phyloP scores from a whole-genome alignment of 2,797 vertebrate genomes.

The Microtus californicus region DNA sequence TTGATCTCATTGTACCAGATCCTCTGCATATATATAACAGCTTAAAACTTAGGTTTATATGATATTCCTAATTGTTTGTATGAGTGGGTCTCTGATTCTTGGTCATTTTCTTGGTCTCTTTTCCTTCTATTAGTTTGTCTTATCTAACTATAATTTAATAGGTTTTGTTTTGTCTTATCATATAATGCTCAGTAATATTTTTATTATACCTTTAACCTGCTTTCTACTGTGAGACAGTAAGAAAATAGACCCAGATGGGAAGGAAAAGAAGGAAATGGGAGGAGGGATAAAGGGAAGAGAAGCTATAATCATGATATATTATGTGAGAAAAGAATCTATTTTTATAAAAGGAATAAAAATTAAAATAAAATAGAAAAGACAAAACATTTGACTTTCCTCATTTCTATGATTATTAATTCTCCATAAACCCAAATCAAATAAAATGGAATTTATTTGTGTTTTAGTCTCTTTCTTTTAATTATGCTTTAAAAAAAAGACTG shows the following conservation, averaged over 20 bases:
- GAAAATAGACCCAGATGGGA: neutral
- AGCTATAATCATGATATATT: neutral
- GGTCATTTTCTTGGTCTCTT: neutral
- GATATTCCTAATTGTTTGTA: neutral
- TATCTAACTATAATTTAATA: neutral
- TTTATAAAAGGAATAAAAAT: neutral
- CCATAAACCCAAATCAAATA: neutral
- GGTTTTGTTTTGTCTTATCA: neutral
- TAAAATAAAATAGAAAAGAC: neutral
- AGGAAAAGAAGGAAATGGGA: neutral
- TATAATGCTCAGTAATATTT: neutral
- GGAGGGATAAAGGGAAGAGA: neutral
- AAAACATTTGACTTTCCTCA: neutral
- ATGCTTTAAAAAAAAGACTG: neutral
- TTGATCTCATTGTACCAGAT: neutral
- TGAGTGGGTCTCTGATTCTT: neutral
- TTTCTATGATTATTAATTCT: neutral
- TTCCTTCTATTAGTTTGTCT: neutral
- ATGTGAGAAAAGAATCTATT: neutral
- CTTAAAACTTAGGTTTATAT: neutral
- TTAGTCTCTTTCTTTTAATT: neutral
- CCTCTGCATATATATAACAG: neutral
- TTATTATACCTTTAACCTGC: neutral
- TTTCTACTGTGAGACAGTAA: neutral
- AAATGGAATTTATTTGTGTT: neutral